Base-by-base conservation (phyloP, 2,888 invertebrate genomes). In the Xestia c-nigrum region DNA sequence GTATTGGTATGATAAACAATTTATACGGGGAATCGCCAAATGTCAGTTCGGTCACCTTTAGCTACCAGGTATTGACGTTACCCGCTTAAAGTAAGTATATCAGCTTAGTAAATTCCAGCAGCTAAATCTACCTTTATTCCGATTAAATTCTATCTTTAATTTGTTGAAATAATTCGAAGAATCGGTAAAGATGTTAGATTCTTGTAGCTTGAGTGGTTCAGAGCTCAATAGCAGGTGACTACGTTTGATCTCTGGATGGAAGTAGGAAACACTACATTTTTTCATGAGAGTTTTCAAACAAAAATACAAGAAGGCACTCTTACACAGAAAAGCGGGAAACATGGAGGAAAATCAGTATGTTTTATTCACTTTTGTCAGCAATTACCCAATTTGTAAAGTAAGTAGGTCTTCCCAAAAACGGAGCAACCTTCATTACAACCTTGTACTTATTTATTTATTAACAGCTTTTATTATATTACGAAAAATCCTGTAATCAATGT, bases 21-120 rank as follows among this genome's bases (percentile, higher is more conserved):
- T 74, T 85, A 81, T 85, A 73, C 67, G 69, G 47, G 67, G 59
- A 70, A 70, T 68, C 63, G 40, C 59, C 52, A 76, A 86, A 88
- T 84, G 89, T 89, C 90, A 88, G 59, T 73, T 43, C 78, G 79
- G 83, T 90, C 90, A 91, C 91, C 89, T 90, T 87, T 85, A 55
- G n/a, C 73, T 67, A 66, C 72, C n/a, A n/a, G n/a, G n/a, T 46
- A 91, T 92, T 91, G 85, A 84, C 81, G 87, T 89, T 88, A 88
- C 79, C 83, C 77, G 72, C n/a, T 74, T 59, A 57, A 14, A 31
- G 61, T 64, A n/a, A 16, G 24, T 31, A 21, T 57, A 40, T 57
- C 65, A 52, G 59, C 10, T 61, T 31, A 71, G 55, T 38, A 19
- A 66, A 61, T 57, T 21, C 46, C 46, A 52, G n/a, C 46, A 57